A percentile compares a stretch with the other conserved stretches of the same genome.
Evolutionary conservation across 2,888 invertebrate species (phyloP).

Genomic region (Agrilus cyanescens): DNA sequence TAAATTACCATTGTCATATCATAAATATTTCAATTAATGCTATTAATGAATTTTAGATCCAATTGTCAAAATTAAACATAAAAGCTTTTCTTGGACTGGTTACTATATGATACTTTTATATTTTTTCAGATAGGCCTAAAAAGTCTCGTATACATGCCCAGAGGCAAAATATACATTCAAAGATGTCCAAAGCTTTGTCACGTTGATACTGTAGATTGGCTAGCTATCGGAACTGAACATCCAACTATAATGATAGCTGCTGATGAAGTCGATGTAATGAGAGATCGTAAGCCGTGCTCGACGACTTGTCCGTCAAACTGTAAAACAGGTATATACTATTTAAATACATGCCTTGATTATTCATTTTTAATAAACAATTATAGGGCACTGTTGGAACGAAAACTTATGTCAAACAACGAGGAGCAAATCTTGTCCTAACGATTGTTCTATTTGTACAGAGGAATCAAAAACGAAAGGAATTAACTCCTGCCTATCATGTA

Average conservation of each 20-base stretch:
- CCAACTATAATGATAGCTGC: neutral
- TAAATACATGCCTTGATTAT: no score
- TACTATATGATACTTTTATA: slow-evolving; percentile 6
- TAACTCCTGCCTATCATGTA: slow-evolving; percentile 58
- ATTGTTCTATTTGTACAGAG: slow-evolving; percentile 63
- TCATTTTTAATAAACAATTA: slow-evolving; percentile 8
- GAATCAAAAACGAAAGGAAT: slow-evolving; percentile 25
- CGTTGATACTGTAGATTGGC: slow-evolving; percentile 59
- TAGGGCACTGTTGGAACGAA: slow-evolving; percentile 37
- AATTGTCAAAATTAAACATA: no score
- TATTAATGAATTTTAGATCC: no score
- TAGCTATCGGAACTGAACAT: slow-evolving; percentile 27
- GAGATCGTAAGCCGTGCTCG: slow-evolving; percentile 7
- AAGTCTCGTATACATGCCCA: slow-evolving; percentile 59
- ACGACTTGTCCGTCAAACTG: neutral
- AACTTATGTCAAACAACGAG: slow-evolving; percentile 40
- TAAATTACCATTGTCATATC: no score
- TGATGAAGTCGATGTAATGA: neutral
- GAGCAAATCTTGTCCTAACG: slow-evolving; percentile 47
- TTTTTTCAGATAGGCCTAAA: slow-evolving; percentile 58
- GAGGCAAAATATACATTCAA: slow-evolving; percentile 72
- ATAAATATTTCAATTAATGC: no score
- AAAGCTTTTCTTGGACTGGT: neutral
- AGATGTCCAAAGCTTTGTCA: slow-evolving; percentile 68
- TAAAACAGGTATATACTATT: no score